Evolutionary conservation across 1,140 invertebrate species (phyloP).

Genomic region (Calycopis cecrops): DNA sequence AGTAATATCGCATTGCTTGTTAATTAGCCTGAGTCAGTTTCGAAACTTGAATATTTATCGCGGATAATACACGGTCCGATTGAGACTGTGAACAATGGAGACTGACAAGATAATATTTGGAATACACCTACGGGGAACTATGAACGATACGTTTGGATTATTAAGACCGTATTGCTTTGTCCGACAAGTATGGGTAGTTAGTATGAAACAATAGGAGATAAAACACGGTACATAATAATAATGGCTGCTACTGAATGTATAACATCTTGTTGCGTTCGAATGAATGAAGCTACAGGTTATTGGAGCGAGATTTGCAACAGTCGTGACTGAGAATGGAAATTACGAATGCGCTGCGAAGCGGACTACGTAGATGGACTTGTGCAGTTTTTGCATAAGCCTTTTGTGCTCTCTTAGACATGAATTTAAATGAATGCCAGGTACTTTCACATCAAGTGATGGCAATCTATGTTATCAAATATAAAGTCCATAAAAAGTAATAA

Average conservation of each 20-base stretch:
- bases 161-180: constrained; percentile 12
- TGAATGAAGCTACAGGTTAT: constrained; percentile 26
- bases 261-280: constrained; percentile 30
- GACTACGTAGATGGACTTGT: constrained; percentile 4
- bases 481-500: too few relatives aligned
- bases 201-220: constrained; percentile 50
- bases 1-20: too few relatives aligned
- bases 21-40: too few relatives aligned
- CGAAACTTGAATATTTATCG: constrained; percentile 37
- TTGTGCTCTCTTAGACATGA: neutral
- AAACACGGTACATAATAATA: constrained; percentile 72
- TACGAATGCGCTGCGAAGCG: constrained; percentile 19
- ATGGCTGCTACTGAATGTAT: constrained; percentile 31
- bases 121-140: constrained; percentile 8
- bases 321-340: constrained; percentile 28
- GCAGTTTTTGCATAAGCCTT: constrained; percentile 5
- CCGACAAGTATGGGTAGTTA: constrained; percentile 17
- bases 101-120: constrained; percentile 28
- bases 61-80: constrained; percentile 51
- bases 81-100: constrained; percentile 47
- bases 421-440: too few relatives aligned
- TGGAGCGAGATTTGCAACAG: constrained; percentile 24
- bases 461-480: too few relatives aligned
- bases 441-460: too few relatives aligned
- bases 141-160: constrained; percentile 1